Evolutionary conservation across 2,888 invertebrate genomes (phyloP), one percentile per base, ranked within the genome.

Genomic region (Drosophila mimica): DNA sequence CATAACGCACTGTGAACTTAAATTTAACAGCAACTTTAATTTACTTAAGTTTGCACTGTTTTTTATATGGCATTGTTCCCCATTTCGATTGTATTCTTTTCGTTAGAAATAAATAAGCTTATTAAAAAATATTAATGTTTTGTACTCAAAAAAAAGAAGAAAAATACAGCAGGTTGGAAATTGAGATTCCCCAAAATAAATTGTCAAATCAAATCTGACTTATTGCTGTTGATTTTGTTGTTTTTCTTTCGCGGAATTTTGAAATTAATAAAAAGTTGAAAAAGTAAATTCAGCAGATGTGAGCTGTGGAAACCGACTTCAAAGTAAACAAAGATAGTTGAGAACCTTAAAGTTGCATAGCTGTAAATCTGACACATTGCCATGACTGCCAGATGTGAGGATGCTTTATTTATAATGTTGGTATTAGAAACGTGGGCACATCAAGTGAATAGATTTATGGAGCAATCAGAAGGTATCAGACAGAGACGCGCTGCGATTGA

Each of bases 361-460:
- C 56, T 56, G 34, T 56, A 70, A 56, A 51, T 46, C 64, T 34
- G 52, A 52, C 53, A 60, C 46, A 34, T 43, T 28, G 49, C 56
- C 20, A 62, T 38, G 68, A 40, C 11, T 48, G 74, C 52, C 73
- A 62, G 76, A 43, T 77, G 61, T 48, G 59, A 49, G 36, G 49
- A 46, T 49, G n/a, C 43, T 38, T 81, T 69, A 73, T 81, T 69
- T 81, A 73, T 63, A 63, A 68, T 65, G 68, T 54, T 38, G 61
- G 54, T 62, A 54, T 68, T 49, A 17, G 60, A 58, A n/a, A 70
- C 63, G 75, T 79, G 75, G 48, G 48, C 63, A 61, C 71, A 77
- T 77, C 68, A 77, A 70, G 67, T 81, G 57, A 48, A 78, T 78
- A 76, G 85, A 89, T 85, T 85, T 85, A 89, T 89, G 76, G 78